These are phyloP conservation scores for Eumacrocentrus americanus DNA, from an alignment of 2,888 invertebrate genomes.

Conservation along the genomic window DNA sequence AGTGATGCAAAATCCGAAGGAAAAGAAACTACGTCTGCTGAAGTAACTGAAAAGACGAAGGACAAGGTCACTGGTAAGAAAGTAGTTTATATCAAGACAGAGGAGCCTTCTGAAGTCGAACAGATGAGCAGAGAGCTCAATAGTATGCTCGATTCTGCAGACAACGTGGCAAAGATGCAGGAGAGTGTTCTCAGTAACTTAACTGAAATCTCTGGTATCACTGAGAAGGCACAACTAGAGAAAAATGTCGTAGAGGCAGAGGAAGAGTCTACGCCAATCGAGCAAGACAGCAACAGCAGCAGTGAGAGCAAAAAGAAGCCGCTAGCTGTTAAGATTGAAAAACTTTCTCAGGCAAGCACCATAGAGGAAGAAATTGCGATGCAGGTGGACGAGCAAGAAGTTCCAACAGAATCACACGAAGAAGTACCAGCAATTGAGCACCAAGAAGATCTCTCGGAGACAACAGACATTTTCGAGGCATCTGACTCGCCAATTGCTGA, in stretches of 20 bases:
- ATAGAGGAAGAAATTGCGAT: conserved; percentile 26
- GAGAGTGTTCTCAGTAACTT: conserved; percentile 54
- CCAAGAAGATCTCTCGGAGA: conserved; percentile 45
- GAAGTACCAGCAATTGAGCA: conserved; percentile 29
- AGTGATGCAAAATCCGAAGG: conserved; percentile 30
- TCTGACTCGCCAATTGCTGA: conserved; percentile 33
- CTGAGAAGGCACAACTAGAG: conserved; percentile 14
- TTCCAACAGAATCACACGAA: conserved; percentile 32
- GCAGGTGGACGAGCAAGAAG: conserved; percentile 32
- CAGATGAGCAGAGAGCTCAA: conserved; percentile 57
- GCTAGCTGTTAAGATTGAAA: conserved; percentile 9
- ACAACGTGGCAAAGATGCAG: conserved; percentile 56
- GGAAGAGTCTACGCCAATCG: conserved; percentile 2
- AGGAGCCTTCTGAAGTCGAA: conserved; percentile 47
- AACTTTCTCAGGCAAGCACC: conserved; percentile 16
- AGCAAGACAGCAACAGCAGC: background rate
- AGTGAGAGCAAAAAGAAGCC: background rate
- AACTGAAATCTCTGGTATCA: conserved; percentile 47
- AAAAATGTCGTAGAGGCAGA: conserved; percentile 3
- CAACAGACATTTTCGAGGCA: conserved; percentile 48
- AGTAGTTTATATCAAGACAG: conserved; percentile 48
- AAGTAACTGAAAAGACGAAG: background rate
- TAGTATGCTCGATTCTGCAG: conserved; percentile 55
- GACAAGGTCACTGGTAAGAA: conserved; percentile 55
- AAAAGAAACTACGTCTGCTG: conserved; percentile 19